Evolutionary conservation across 2,113 vertebrate genomes (phyloP).

Genomic region (Caloenas nicobarica): DNA sequence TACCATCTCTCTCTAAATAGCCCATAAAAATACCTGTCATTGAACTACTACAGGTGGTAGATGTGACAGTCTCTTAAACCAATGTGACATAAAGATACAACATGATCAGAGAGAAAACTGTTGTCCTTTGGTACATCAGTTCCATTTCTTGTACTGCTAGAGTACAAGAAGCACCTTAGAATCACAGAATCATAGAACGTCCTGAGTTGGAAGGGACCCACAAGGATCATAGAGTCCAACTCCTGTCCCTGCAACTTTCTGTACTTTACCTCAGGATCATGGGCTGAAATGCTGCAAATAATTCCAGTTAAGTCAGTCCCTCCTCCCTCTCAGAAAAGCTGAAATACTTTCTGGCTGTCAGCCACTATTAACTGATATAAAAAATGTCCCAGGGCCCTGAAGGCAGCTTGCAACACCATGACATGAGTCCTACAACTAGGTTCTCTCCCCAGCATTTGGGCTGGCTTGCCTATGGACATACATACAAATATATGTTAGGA

Average conservation of each 20-base stretch:
- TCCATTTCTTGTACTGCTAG: background rate
- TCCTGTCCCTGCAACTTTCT: background rate
- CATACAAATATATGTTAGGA: background rate
- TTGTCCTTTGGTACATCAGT: background rate
- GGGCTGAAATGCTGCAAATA: background rate
- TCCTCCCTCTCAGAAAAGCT: background rate
- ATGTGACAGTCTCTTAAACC: background rate
- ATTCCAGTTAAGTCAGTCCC: background rate
- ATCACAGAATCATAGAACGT: no score
- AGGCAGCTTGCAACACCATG: background rate
- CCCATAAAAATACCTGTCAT: background rate
- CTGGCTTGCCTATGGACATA: background rate
- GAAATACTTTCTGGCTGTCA: background rate
- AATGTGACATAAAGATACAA: background rate
- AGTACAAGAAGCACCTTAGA: background rate
- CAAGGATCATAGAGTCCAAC: no score
- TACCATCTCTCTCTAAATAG: background rate
- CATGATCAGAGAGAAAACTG: background rate
- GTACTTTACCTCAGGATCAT: background rate
- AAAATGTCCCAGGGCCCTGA: background rate
- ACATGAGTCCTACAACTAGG: background rate
- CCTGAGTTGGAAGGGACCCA: no score
- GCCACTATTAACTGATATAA: background rate
- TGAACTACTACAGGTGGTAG: background rate
- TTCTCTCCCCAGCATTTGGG: background rate